These are phyloP conservation scores for Andricus curvator DNA, from an alignment of 2,888 invertebrate species.

Conservation along the genomic window DNA sequence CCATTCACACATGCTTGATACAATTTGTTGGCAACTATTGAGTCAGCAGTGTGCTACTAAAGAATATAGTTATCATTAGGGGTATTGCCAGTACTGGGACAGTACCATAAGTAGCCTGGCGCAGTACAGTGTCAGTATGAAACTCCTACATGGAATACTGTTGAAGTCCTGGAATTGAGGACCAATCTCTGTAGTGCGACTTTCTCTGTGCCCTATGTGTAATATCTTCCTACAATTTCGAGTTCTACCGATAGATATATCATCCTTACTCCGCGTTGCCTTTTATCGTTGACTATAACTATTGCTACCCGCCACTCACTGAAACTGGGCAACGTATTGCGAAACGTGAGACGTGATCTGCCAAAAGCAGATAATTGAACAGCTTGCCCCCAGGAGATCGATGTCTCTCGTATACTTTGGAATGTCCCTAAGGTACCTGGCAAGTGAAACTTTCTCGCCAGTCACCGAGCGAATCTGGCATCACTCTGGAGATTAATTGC, in stretches of 20 bases:
- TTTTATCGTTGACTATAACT: constrained; percentile 54
- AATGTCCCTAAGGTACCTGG: constrained; percentile 38
- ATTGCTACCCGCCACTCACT: constrained; percentile 54
- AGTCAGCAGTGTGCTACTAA: too few species aligned
- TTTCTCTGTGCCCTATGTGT: constrained; percentile 61
- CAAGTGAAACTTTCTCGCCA: constrained; percentile 58
- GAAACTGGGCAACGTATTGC: constrained; percentile 52
- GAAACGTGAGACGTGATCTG: constrained; percentile 55
- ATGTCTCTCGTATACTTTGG: constrained; percentile 48
- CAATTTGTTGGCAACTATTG: too few species aligned
- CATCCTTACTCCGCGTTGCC: constrained; percentile 51
- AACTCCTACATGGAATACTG: background rate
- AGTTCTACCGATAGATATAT: constrained; percentile 45
- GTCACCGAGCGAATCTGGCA: constrained; percentile 53
- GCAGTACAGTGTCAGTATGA: too few species aligned
- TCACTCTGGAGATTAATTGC: constrained; percentile 61
- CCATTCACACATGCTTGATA: too few species aligned
- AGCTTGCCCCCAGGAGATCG: constrained; percentile 59
- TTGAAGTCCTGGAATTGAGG: constrained; percentile 65
- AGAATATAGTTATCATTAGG: too few species aligned
- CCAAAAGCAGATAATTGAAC: constrained; percentile 61
- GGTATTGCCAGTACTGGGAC: too few species aligned
- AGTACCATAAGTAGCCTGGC: background rate
- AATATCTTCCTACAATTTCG: constrained; percentile 67
- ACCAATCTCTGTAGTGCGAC: constrained; percentile 68